Base-by-base conservation (phyloP, 2,113 vertebrate genomes). In the Vulpes lagopus region DNA sequence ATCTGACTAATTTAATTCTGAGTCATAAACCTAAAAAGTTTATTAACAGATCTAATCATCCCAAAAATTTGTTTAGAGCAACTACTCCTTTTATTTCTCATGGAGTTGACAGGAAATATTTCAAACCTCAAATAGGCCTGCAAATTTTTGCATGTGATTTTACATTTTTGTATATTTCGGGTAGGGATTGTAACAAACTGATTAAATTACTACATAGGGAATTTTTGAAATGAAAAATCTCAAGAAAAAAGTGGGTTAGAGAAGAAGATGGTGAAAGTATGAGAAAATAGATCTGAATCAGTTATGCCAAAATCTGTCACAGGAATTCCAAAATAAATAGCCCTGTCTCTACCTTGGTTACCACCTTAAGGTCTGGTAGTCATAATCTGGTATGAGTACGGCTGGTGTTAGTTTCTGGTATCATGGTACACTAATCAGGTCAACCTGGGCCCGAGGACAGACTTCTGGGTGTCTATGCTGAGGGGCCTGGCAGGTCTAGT, bases 41-140 rank as follows among this genome's bases (percentile, higher is more conserved):
- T 98, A 97, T 93, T 95, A 97, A 71, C 32, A 97, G 96, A 97
- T 96, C 88, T 98, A 98, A 98, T 98, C 97, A 79, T 92, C 43
- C 17, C 32, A 93, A 96, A 98, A 89, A 35, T 96, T 95, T 97
- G 93, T 97, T 94, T 92, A 88, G 57, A 38, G 55, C 12, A 65
- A 87, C 95, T 98, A 87, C 94, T 96, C 92, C 93, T 98, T 98
- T 98, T 97, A 83, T 49, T 88, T 97, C 88, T 91, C 84, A 49
- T 97, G 65, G 87, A 89, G 74, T 87, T 81, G 93, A 96, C 8
- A 97, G 82, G 80, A 98, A 98, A 97, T 71, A 91, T 93, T 95
- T 96, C 59, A 67, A 74, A 93, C 95, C 86, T 98, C 88, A 95
- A 96, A 93, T 32, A 88, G 38, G 81, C 65, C 91, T 87, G 95